These are phyloP conservation scores for Ochropacha duplaris DNA, from an alignment of 2,888 invertebrate genomes.

Conservation along the genomic window DNA sequence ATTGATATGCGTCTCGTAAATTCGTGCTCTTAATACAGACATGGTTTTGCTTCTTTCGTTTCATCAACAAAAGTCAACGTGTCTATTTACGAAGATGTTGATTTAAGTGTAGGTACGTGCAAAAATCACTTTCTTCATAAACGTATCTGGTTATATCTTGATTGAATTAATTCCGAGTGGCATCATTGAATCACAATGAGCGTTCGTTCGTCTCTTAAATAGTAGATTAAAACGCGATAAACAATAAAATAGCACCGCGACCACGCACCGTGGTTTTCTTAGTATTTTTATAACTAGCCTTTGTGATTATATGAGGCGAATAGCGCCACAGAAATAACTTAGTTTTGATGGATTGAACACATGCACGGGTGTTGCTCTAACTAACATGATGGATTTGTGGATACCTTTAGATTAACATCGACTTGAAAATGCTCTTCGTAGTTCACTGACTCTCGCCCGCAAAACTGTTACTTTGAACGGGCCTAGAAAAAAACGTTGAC, in stretches of 20 bases:
- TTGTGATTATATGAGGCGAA: slow-evolving; percentile 55
- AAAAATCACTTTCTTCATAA: slow-evolving; percentile 24
- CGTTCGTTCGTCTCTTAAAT: slow-evolving; percentile 40
- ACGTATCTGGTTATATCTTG: slow-evolving; percentile 29
- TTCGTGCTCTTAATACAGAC: not conserved
- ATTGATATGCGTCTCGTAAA: not conserved
- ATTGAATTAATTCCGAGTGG: slow-evolving; percentile 33
- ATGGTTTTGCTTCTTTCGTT: not conserved
- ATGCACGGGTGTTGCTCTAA: slow-evolving; percentile 39
- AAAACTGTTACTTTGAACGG: not conserved
- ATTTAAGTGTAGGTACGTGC: not conserved
- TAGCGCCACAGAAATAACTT: slow-evolving; percentile 57
- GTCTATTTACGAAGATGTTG: not conserved
- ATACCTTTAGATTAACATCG: slow-evolving; percentile 41
- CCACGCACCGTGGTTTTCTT: slow-evolving; percentile 31
- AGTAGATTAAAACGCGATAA: slow-evolving; percentile 42
- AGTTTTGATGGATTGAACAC: slow-evolving; percentile 37
- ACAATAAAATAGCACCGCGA: slow-evolving; percentile 26
- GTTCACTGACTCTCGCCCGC: slow-evolving; percentile 7
- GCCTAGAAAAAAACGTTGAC: slow-evolving; percentile 13
- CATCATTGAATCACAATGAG: slow-evolving; percentile 42
- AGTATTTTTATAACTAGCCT: slow-evolving; percentile 41
- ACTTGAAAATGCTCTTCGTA: slow-evolving; percentile 23
- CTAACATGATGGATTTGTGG: slow-evolving; percentile 46
- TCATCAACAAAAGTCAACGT: slow-evolving; percentile 3